Conservation (phyloP, 2,113 vertebrate genomes). For the Chunga burmeisteri region DNA sequence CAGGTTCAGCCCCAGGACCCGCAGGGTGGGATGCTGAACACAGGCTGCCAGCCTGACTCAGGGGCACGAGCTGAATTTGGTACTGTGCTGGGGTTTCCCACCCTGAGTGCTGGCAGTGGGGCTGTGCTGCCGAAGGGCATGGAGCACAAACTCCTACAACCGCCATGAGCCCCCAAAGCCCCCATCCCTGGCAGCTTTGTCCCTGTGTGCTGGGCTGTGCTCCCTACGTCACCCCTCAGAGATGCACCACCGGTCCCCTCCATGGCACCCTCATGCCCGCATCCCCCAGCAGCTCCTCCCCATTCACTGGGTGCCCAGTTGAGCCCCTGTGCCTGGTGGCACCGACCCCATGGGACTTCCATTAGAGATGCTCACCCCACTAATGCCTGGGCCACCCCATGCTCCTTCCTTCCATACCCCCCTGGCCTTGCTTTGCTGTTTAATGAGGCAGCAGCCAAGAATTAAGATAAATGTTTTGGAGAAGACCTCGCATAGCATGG, state of each 20-base stretch:
- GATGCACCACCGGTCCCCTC: neutral
- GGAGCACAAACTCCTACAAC: neutral
- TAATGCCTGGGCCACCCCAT: too few relatives aligned
- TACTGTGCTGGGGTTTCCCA: neutral
- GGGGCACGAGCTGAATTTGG: neutral
- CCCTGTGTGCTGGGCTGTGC: neutral
- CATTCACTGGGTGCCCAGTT: neutral
- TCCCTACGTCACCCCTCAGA: neutral
- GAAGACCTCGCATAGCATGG: neutral
- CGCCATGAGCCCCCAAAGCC: neutral
- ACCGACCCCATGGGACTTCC: neutral
- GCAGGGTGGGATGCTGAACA: neutral
- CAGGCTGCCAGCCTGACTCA: neutral
- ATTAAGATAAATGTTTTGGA: neutral
- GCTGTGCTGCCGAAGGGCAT: neutral
- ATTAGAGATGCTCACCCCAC: neutral
- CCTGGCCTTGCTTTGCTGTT: neutral
- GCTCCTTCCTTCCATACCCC: rapidly evolving
- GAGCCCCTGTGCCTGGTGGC: neutral
- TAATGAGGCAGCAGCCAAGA: neutral
- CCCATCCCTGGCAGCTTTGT: neutral
- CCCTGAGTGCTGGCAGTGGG: neutral
- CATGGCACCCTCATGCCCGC: rapidly evolving
- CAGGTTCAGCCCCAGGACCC: rapidly evolving
- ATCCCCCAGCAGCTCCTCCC: neutral